Evolutionary conservation across 2,888 invertebrate species (phyloP).

Genomic region (Rhaphigaster nebulosa): DNA sequence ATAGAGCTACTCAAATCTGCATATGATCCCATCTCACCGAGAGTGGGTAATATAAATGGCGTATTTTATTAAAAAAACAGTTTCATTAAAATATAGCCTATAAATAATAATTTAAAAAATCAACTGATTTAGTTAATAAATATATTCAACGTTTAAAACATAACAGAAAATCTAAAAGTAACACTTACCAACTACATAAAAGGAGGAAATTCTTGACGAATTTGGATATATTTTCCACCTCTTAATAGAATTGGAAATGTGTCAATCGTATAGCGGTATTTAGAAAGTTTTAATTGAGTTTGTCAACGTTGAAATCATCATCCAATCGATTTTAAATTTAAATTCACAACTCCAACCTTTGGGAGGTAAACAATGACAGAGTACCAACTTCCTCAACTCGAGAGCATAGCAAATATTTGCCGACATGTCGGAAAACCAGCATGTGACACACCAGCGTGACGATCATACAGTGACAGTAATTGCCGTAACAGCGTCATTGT

Average conservation of each 20-base stretch:
- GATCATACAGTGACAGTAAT: not conserved
- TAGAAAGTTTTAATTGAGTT: not conserved
- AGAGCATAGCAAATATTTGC: not conserved
- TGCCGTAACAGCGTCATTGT: not conserved
- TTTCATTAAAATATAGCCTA: too few species aligned
- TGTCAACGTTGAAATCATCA: not conserved
- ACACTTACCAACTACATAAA: too few species aligned
- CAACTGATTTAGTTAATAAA: too few species aligned
- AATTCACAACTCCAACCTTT: not conserved
- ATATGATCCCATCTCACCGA: too few species aligned
- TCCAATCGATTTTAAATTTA: not conserved
- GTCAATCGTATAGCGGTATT: not conserved
- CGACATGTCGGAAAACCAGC: not conserved
- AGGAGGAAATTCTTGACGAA: too few species aligned
- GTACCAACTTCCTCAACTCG: not conserved
- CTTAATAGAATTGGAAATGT: not conserved
- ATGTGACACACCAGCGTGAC: not conserved
- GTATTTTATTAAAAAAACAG: too few species aligned
- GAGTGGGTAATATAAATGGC: too few species aligned
- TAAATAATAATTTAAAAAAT: too few species aligned
- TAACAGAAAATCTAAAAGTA: too few species aligned
- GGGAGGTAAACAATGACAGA: not conserved
- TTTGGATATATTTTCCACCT: too few species aligned
- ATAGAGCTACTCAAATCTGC: too few species aligned
- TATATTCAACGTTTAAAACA: too few species aligned